Evolutionary conservation across 1,140 invertebrate species (phyloP).

Genomic region (Drosophila sulfurigaster): DNA sequence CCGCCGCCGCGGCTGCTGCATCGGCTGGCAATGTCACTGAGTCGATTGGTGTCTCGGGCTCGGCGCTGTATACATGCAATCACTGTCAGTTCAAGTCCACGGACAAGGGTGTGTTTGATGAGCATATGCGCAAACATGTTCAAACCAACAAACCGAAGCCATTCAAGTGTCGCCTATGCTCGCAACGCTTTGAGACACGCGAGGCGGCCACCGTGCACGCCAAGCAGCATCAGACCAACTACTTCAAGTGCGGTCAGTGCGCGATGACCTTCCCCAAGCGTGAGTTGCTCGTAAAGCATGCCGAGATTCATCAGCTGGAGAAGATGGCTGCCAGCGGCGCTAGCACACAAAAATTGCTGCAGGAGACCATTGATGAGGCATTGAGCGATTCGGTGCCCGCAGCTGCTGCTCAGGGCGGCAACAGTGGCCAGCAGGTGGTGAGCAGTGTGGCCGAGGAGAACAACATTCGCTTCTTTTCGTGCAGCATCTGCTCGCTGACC

Average conservation of each 20-base stretch:
- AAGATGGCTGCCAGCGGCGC: constrained; percentile 32
- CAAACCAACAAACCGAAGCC: constrained; percentile 75
- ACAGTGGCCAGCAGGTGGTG: constrained; percentile 48
- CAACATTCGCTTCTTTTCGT: constrained; percentile 84
- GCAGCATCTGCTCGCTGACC: constrained; percentile 84
- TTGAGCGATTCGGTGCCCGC: constrained; percentile 72
- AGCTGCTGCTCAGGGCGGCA: constrained; percentile 15
- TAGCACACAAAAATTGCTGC: constrained; percentile 79
- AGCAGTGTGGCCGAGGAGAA: constrained; percentile 61
- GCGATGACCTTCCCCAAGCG: constrained; percentile 81
- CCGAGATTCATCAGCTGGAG: constrained; percentile 75
- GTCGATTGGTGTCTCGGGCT: constrained; percentile 38
- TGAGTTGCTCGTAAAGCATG: constrained; percentile 79
- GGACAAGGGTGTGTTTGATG: constrained; percentile 76
- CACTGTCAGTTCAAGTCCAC: constrained; percentile 83
- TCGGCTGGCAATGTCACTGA: constrained; percentile 37
- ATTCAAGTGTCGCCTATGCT: constrained; percentile 84
- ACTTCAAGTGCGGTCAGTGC: constrained; percentile 84
- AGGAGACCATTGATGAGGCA: constrained; percentile 84
- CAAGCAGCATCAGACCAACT: constrained; percentile 83
- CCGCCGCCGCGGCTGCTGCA: constrained; percentile 58
- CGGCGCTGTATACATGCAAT: constrained; percentile 77
- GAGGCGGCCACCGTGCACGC: constrained; percentile 82
- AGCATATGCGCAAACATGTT: constrained; percentile 81
- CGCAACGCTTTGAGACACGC: constrained; percentile 81